These are phyloP conservation scores for Cephonodes hylas DNA, from an alignment of 2,888 invertebrate species.

Conservation along the genomic window DNA sequence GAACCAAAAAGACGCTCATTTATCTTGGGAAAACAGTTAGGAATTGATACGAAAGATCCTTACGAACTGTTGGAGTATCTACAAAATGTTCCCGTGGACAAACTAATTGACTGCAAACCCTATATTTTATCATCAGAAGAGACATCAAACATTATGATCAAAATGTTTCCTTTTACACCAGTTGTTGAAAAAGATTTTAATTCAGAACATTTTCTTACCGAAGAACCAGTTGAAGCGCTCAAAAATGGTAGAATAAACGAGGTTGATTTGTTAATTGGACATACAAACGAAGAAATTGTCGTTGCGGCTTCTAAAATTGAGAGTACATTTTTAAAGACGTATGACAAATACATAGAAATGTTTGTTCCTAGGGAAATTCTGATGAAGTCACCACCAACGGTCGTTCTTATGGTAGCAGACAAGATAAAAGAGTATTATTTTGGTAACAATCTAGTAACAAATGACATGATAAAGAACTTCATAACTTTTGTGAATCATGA, in stretches of 20 bases:
- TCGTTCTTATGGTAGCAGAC: slow-evolving; percentile 38
- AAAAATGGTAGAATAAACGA: slow-evolving; percentile 67
- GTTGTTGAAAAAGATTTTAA: slow-evolving; percentile 56
- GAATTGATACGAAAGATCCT: slow-evolving; percentile 43
- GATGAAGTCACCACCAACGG: slow-evolving; percentile 27
- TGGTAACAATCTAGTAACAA: slow-evolving; percentile 30
- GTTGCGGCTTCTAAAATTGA: slow-evolving; percentile 26
- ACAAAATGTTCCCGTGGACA: slow-evolving; percentile 43
- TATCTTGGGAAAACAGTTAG: slow-evolving; percentile 44
- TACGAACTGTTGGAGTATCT: slow-evolving; percentile 45
- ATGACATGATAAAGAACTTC: slow-evolving; percentile 36
- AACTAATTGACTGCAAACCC: slow-evolving; percentile 37
- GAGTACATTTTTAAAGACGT: slow-evolving; percentile 21
- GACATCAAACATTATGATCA: slow-evolving; percentile 29
- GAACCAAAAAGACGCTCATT: slow-evolving; percentile 43
- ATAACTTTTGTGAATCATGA: slow-evolving; percentile 32
- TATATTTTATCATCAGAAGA: slow-evolving; percentile 41
- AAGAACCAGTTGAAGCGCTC: slow-evolving; percentile 35
- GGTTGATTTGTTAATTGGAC: slow-evolving; percentile 85
- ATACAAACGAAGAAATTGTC: slow-evolving; percentile 84
- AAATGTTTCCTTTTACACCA: slow-evolving; percentile 48
- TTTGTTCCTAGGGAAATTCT: slow-evolving; percentile 45
- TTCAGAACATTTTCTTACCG: slow-evolving; percentile 41
- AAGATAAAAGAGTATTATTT: slow-evolving; percentile 47
- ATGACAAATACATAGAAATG: slow-evolving; percentile 40